Percentiles rank a stretch among this genome's conserved stretches.
Evolutionary conservation across 2,888 invertebrate species (phyloP).

Genomic region (Slavum lentiscoides): DNA sequence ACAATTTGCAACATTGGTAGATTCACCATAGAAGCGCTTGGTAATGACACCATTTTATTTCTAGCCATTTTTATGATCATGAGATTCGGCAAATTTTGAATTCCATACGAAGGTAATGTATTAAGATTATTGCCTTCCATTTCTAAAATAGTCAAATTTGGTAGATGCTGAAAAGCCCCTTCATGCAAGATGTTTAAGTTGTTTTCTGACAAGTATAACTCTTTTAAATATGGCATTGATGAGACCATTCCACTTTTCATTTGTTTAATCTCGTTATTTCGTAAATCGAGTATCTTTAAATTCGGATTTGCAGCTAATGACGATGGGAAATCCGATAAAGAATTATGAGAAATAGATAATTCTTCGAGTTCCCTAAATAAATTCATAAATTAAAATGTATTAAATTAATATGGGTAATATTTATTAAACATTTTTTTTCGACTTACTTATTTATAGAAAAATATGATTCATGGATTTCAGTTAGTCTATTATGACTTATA

Average conservation of each 20-base stretch:
- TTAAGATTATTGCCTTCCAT: constrained; percentile 81
- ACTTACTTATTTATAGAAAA: constrained; percentile 64
- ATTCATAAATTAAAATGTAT: constrained; percentile 14
- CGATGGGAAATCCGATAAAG: constrained; percentile 72
- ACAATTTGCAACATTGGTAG: constrained; percentile 73
- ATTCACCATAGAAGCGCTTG: constrained; percentile 76
- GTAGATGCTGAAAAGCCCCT: constrained; percentile 73
- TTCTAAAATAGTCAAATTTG: constrained; percentile 73
- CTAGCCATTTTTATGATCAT: constrained; percentile 58
- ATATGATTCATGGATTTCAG: constrained; percentile 68
- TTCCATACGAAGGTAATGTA: constrained; percentile 72
- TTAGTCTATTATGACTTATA: constrained; percentile 75
- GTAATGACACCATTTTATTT: constrained; percentile 63
- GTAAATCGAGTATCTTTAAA: constrained; percentile 75
- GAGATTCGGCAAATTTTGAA: constrained; percentile 60
- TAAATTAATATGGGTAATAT: neutral
- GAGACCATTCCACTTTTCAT: constrained; percentile 73
- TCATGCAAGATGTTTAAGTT: constrained; percentile 71
- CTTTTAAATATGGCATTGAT: constrained; percentile 70
- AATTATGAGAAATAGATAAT: constrained; percentile 78
- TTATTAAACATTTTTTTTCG: neutral
- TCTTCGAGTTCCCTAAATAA: constrained; percentile 70
- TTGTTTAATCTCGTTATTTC: constrained; percentile 74
- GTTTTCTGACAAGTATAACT: constrained; percentile 76
- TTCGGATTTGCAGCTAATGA: constrained; percentile 71